Conservation (phyloP, 2,113 vertebrate genomes). For the Piprites chloris region DNA sequence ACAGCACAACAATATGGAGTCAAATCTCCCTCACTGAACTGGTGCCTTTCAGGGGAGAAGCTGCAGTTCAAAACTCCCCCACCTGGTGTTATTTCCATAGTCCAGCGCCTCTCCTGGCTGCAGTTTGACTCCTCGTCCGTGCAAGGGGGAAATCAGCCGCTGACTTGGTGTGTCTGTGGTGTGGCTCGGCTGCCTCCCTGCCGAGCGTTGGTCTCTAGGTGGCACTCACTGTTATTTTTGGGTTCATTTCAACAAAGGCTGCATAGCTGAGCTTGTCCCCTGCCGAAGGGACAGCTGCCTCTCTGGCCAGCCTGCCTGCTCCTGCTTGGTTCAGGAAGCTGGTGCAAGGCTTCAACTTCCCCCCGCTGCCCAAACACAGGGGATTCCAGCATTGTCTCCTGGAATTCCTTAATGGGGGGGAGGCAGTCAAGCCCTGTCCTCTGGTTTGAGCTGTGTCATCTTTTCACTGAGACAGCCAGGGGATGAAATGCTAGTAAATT, state of each 20-base stretch:
- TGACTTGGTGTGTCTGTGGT: background rate
- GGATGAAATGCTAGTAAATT: background rate
- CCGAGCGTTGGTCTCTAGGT: background rate
- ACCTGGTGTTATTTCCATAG: background rate
- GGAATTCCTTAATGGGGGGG: background rate
- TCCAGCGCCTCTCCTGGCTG: background rate
- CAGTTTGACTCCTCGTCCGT: background rate
- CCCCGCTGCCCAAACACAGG: background rate
- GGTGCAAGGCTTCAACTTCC: background rate
- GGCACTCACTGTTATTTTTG: constrained; percentile 20
- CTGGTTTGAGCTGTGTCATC: background rate
- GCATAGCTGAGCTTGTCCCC: background rate
- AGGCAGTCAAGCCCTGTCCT: background rate
- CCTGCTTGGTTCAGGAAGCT: background rate
- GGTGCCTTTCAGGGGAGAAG: background rate
- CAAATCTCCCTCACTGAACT: background rate
- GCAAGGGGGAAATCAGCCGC: background rate
- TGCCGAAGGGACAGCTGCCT: background rate
- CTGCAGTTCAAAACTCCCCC: background rate
- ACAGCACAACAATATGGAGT: accelerated
- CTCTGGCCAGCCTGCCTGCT: background rate
- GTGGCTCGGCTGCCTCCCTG: background rate
- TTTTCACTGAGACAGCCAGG: background rate
- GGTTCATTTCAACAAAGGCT: constrained; percentile 9
- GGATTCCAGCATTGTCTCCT: background rate